Base-by-base conservation (phyloP, 1,140 invertebrate species). In the Archivesica marissinica region DNA sequence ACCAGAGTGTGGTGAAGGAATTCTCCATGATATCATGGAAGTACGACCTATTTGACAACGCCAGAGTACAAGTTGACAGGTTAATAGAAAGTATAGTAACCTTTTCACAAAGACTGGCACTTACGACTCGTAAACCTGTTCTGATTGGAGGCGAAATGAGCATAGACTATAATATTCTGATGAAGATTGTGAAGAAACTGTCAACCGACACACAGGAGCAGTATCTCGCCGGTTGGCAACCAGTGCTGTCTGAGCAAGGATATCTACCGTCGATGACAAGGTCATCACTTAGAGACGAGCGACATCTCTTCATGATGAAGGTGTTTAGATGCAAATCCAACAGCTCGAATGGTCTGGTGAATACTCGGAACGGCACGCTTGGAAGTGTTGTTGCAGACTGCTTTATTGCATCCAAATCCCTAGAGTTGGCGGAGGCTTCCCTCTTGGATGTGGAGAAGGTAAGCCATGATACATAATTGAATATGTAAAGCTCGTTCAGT, bases 301-400 rank as follows among this genome's bases (percentile, higher is more conserved):
- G 76, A 25, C 76, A 78, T 44, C 35, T 78, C 11, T 78, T 64
- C 41, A 78, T 78, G 76, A 78, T 78, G 76, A 64, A 78, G 4
- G 76, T 64, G 17, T 64, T 78, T 17, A 33, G n/a, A 20, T 76
- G 74, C n/a, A 70, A 47, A 20, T 25, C 28, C 7, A 70, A 47
- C 11, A 56, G 35, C 25, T 59, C 74, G 59, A 35, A 52, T 38
- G 74, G 54, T 15, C 25, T 76, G 13, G 52, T 76, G 13, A 54
- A 56, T 13, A 76, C 74, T 38, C 59, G 74, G 74, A 35, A 74
- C 7, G 41, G 38, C 30, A 54, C 30, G 11, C 35, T 20, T 15
- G 28, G 38, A 1, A 35, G 44, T 44, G 66, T 70, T 23, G 66
- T 70, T 2, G 28, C 74, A 20, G 74, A 76, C 50, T 76, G 74